Conservation (phyloP, 2,888 invertebrate genomes). For the Bruchidius siliquastri region DNA sequence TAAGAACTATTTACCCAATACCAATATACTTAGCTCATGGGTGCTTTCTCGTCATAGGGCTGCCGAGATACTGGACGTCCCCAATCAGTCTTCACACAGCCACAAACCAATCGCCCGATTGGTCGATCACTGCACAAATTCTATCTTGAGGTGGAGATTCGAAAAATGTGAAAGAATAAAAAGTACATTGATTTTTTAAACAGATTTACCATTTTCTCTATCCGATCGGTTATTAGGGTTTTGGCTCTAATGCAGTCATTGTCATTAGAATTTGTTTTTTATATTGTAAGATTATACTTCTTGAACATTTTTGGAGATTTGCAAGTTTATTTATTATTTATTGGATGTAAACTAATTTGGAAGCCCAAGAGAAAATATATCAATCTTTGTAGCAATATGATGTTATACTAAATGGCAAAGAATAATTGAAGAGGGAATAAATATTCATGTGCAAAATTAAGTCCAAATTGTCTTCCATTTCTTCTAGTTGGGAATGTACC, state of each 20-base stretch:
- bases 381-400: no score
- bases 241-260: background rate
- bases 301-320: background rate
- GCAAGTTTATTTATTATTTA: background rate
- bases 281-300: background rate
- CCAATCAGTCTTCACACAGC: conserved; percentile 31
- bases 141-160: conserved; percentile 35
- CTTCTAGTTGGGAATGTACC: no score
- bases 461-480: no score
- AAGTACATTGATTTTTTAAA: conserved; percentile 30
- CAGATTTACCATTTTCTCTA: background rate
- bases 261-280: background rate
- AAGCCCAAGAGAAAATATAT: no score
- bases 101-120: conserved; percentile 42
- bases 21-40: conserved; percentile 37
- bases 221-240: conserved; percentile 1
- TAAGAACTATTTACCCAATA: background rate
- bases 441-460: no score
- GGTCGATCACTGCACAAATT: conserved; percentile 37
- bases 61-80: conserved; percentile 43
- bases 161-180: conserved; percentile 15
- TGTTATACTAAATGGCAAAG: no score
- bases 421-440: no score
- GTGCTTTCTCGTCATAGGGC: conserved; percentile 49
- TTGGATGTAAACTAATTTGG: no score